Base-by-base conservation (phyloP, 2,888 invertebrate genomes). In the Parapristionchus giblindavisi region DNA sequence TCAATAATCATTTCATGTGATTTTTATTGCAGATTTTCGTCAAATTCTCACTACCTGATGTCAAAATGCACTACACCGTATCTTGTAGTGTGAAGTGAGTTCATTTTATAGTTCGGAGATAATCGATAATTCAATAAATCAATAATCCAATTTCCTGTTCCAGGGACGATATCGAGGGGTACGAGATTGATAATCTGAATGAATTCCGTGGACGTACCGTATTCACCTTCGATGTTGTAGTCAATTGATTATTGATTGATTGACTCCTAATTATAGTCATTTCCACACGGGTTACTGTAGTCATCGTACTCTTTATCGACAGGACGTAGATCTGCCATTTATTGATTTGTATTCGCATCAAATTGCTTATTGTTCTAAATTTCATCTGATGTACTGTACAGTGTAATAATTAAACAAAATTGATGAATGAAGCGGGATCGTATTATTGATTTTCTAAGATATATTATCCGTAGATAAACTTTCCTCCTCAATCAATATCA, bases 1-100 rank as follows among this genome's bases (percentile, higher is more conserved):
- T 36, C 21, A 40, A 40, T 40, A 43, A 8, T 4, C 32, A 27
- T 14, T 34, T 17, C 29, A 61, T 2, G 29, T 1, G 2, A 43
- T 43, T n/a, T 0, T 38, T 4, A 29, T 56, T 56, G 8, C 54
- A 71, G 71, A 32, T 71, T 11, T 71, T 71, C 71, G 71, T 71
- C 24, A 71, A 71, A 40, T 56, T 71, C 40, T 27, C 54, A 2
- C 56, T 71, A 3, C 71, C 71, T 40, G 56, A 71, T 27, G 71
- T 56, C 24, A 54, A 54, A 40, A 71, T 71, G 71, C 71, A 71
- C 48, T 71, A 71, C 56, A 71, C 71, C 11, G 32, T 71, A 27
- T 29, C 71, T 4, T 71, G 71, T 24, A 32, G 51, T n/a, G 4
- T 66, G 51, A 66, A 66, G 66, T 66, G 34, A 51, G 66, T 36